Conservation (phyloP, 2,797 vertebrate species). For the Borostomias antarcticus region DNA sequence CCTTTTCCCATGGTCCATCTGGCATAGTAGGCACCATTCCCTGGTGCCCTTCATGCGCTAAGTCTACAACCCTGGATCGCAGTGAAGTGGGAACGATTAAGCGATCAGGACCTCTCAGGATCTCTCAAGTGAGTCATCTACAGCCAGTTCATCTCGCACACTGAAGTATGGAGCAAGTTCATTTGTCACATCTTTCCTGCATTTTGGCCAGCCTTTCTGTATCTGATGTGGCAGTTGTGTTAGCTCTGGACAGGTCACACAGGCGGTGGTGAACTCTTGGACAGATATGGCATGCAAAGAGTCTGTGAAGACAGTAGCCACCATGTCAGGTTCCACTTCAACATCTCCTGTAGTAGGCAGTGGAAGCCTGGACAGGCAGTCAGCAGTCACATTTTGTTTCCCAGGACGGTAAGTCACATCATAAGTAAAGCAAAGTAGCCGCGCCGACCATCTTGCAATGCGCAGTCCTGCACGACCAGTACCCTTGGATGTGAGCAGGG, state of each 20-base stretch:
- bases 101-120: conserved; percentile 11
- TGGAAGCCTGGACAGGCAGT: conserved; percentile 21
- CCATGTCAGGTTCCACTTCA: neutral
- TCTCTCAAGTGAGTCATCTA: conserved; percentile 13
- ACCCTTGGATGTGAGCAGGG: conserved; percentile 21
- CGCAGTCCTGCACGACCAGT: conserved; percentile 17
- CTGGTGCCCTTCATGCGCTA: neutral
- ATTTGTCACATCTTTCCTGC: conserved; percentile 5
- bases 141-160: conserved; percentile 12
- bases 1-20: no score
- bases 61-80: neutral
- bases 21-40: neutral
- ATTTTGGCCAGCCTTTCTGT: conserved; percentile 12
- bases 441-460: conserved; percentile 19
- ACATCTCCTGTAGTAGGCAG: neutral
- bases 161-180: conserved; percentile 15
- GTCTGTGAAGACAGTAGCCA: conserved; percentile 4
- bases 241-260: conserved; percentile 8
- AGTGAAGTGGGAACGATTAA: neutral
- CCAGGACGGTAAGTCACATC: conserved; percentile 14
- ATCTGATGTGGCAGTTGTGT: conserved; percentile 14
- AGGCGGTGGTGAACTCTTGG: conserved; percentile 7
- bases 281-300: conserved; percentile 13
- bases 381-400: conserved; percentile 17
- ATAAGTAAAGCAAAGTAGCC: conserved; percentile 20